A percentile compares a stretch with the other conserved stretches of the same genome.
These are phyloP conservation scores for Seriola rivoliana DNA, from an alignment of 2,113 vertebrate genomes.

Conservation along the genomic window DNA sequence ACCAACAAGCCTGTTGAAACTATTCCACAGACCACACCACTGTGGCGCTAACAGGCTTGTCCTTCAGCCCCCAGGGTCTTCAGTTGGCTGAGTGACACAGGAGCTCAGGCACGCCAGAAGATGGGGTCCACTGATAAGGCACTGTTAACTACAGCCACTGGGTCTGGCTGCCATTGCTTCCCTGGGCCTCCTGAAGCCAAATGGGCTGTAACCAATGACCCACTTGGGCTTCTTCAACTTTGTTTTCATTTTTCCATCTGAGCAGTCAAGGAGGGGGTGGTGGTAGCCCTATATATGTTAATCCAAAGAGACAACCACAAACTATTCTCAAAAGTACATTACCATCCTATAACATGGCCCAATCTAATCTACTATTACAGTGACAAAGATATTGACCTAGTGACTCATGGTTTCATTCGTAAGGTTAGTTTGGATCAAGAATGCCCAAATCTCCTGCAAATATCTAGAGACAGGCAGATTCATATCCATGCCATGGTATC, in stretches of 20 bases:
- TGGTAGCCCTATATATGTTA: constrained; percentile 7
- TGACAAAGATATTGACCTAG: constrained; percentile 7
- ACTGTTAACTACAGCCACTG: constrained; percentile 20
- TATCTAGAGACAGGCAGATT: constrained; percentile 17
- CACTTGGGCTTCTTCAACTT: constrained; percentile 43
- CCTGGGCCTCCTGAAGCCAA: constrained; percentile 26
- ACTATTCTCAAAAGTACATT: neutral
- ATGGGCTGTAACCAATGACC: constrained; percentile 58
- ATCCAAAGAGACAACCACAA: constrained; percentile 6
- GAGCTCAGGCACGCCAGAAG: constrained; percentile 38
- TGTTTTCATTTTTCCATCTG: constrained; percentile 48
- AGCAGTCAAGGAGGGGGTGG: constrained; percentile 3
- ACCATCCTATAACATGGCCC: neutral
- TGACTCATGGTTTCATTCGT: constrained; percentile 11
- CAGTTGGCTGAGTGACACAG: constrained; percentile 35
- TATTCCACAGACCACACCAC: constrained; percentile 14
- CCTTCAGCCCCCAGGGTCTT: constrained; percentile 38
- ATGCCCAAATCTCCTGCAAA: constrained; percentile 25
- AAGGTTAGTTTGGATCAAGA: constrained; percentile 30
- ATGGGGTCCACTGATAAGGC: constrained; percentile 41
- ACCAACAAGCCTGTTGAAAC: constrained; percentile 10
- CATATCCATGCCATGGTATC: constrained; percentile 36
- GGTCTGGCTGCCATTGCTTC: constrained; percentile 25
- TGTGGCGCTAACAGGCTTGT: constrained; percentile 30
- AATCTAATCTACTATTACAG: constrained; percentile 10